A percentile compares a stretch with the other conserved stretches of the same genome.
Conservation (phyloP, 2,888 invertebrate species). For the Acrobasis repandana region DNA sequence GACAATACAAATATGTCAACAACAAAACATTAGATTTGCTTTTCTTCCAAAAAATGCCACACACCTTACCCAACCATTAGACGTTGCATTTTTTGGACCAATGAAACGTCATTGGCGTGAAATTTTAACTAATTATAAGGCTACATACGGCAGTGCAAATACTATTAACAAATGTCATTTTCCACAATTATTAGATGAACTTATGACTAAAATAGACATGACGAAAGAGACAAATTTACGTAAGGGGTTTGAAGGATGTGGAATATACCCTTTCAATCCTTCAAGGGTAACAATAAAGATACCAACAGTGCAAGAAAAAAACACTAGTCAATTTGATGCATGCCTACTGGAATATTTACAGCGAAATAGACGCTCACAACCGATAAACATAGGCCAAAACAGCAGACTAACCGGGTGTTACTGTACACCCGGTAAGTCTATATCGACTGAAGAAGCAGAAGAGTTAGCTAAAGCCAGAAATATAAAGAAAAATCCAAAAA, state of each 20-base stretch:
- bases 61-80: constrained; percentile 34
- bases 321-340: no score
- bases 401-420: no score
- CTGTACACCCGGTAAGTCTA: no score
- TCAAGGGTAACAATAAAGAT: no score
- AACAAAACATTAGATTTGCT: constrained; percentile 30
- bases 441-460: no score
- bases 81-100: constrained; percentile 34
- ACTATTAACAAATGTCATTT: constrained; percentile 34
- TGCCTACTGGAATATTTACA: no score
- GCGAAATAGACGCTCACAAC: no score
- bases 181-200: constrained; percentile 30
- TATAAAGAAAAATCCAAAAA: constrained; percentile 22
- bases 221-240: constrained; percentile 24
- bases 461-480: constrained; percentile 8
- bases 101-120: constrained; percentile 32
- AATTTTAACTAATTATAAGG: constrained; percentile 29
- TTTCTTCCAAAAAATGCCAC: constrained; percentile 34
- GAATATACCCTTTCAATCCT: no score
- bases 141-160: constrained; percentile 19
- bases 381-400: no score
- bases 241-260: constrained; percentile 16
- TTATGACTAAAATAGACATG: constrained; percentile 30
- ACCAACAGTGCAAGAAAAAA: no score
- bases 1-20: background rate